Evolutionary conservation across 2,113 vertebrate species (phyloP).

Genomic region (Cinclus cinclus): DNA sequence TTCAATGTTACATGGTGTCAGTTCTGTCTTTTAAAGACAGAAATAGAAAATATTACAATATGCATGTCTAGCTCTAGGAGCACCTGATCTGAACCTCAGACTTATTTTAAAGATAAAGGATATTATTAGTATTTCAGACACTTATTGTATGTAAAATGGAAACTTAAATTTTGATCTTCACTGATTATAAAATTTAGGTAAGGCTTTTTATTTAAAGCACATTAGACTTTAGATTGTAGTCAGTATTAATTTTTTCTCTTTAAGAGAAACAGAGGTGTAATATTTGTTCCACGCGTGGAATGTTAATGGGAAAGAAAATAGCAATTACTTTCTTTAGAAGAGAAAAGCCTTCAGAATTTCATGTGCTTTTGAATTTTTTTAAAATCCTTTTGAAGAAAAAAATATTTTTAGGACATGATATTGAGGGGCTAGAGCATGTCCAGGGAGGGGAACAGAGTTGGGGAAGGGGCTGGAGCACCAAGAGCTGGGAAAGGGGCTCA

Average conservation of each 20-base stretch:
- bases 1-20: neutral
- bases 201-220: neutral
- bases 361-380: neutral
- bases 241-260: neutral
- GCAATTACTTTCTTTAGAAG: neutral
- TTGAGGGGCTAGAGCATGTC: fast-evolving
- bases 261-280: neutral
- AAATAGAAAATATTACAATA: neutral
- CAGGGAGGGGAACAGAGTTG: fast-evolving
- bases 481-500: neutral
- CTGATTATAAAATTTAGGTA: slow-evolving; percentile 1
- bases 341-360: neutral
- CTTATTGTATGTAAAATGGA: neutral
- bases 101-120: neutral
- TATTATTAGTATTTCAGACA: neutral
- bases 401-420: neutral
- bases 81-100: neutral
- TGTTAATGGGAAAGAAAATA: neutral
- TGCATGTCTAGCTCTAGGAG: neutral
- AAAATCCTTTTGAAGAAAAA: neutral
- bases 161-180: neutral
- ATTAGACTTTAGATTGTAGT: neutral
- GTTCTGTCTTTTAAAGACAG: neutral
- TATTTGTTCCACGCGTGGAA: neutral
- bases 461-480: neutral